Base-by-base conservation (phyloP, 1,140 invertebrate genomes). In the Ceratosolen solmsi region DNA sequence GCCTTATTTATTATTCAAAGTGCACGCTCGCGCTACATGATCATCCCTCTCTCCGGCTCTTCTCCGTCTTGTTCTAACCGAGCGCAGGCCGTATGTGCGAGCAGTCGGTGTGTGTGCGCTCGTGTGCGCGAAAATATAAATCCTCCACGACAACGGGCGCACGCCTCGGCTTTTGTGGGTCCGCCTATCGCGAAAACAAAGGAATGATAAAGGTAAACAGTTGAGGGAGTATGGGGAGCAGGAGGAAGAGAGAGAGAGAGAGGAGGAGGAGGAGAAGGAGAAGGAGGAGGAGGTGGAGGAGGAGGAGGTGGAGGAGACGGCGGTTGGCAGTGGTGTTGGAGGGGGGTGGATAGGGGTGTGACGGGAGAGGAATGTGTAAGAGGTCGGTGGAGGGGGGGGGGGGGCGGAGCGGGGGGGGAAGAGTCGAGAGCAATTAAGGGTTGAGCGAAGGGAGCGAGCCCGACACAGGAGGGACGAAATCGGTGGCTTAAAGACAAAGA, bases 1-100 rank as follows among this genome's bases (percentile, higher is more conserved):
- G 56, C 68, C 84, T 77, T 84, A 86, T 89, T 86, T 87, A 87
- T 88, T 88, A 89, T 88, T 88, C 85, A 84, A 81, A 78, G 56
- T 80, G 46, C 56, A 51, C 22, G 25, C 27, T 27, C 78, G 22
- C 41, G 49, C 22, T 49, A n/a, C 77, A 51, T 30, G 30, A 36
- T 70, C 20, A 33, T 72, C 49, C 17, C 46, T 54, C 25, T 27
- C 41, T 30, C 41, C 25, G 4, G 13, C 70, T 51, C 70, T 49
- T 22, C 27, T n/a, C 38, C 2, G 36, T 46, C 36, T 22, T 11
- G 51, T 54, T 54, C 5, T 22, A 20, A 3, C 3, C 51, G 51
- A 3, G 20, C 20, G 20, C 11, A 22, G 51, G 51, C 51, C n/a
- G 13, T 41, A 54, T 41, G 36, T 17, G 13, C 73, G 8, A 41